Conservation (phyloP, 2,797 vertebrate genomes). For the Corythornis leucogaster region DNA sequence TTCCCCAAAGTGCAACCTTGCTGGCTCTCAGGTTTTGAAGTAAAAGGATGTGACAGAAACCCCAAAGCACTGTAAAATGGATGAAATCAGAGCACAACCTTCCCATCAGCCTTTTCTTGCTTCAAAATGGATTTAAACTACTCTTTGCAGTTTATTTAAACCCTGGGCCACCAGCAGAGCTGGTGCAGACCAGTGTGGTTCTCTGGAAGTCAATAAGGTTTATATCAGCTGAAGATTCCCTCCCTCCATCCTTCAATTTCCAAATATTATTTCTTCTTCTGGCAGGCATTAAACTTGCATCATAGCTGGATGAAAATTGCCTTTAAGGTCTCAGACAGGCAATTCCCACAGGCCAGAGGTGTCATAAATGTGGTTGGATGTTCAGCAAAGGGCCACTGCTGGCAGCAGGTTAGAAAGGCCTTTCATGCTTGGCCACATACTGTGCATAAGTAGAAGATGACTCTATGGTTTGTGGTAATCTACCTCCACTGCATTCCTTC, state of each 20-base stretch:
- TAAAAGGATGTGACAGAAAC: neutral
- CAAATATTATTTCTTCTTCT: constrained; percentile 25
- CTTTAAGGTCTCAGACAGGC: constrained; percentile 3
- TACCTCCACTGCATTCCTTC: neutral
- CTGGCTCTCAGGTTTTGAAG: neutral
- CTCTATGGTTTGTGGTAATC: neutral
- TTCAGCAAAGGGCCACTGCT: constrained; percentile 1
- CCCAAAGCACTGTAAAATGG: neutral
- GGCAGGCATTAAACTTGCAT: constrained; percentile 1
- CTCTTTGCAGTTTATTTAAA: neutral
- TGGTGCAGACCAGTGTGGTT: neutral
- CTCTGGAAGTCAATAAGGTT: constrained; percentile 2
- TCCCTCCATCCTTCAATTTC: neutral
- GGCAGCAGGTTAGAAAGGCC: constrained; percentile 1
- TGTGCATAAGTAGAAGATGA: constrained; percentile 4
- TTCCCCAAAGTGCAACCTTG: neutral
- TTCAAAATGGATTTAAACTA: neutral
- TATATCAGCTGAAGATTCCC: constrained; percentile 42
- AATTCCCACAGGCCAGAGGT: constrained; percentile 12
- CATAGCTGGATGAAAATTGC: neutral
- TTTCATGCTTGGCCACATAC: neutral
- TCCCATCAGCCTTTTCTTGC: neutral
- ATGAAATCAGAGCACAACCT: neutral
- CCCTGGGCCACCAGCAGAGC: constrained; percentile 5
- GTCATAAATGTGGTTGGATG: constrained; percentile 1